These are phyloP conservation scores for Samia ricini DNA, from an alignment of 1,140 invertebrate genomes.

Conservation along the genomic window DNA sequence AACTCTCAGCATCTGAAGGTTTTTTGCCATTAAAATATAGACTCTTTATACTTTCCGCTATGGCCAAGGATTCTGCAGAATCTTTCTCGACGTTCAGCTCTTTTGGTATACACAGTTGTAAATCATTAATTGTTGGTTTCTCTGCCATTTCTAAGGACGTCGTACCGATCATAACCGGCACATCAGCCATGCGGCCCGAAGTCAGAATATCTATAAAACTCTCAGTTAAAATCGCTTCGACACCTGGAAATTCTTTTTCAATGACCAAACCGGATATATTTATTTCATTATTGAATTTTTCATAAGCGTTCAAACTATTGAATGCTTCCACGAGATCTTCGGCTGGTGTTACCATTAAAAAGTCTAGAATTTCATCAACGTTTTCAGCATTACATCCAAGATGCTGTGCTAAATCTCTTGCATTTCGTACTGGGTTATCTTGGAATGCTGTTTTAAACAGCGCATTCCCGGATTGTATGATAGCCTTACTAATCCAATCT, in stretches of 20 bases:
- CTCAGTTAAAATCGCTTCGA: constrained; percentile 55
- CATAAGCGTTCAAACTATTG: constrained; percentile 29
- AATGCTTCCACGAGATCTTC: constrained; percentile 55
- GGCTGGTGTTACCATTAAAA: constrained; percentile 50
- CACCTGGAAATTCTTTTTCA: constrained; percentile 64
- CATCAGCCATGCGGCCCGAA: constrained; percentile 53
- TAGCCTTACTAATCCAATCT: constrained; percentile 80
- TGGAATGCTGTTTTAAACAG: constrained; percentile 79
- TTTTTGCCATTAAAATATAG: constrained; percentile 57
- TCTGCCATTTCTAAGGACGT: constrained; percentile 47
- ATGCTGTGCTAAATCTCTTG: constrained; percentile 46
- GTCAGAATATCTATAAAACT: constrained; percentile 49
- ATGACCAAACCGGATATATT: constrained; percentile 48
- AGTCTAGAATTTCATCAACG: constrained; percentile 54
- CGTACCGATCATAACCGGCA: constrained; percentile 62
- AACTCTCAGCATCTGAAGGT: constrained; percentile 33
- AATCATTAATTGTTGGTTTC: constrained; percentile 45
- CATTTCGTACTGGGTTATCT: constrained; percentile 54
- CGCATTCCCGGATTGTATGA: constrained; percentile 83
- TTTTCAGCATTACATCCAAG: constrained; percentile 54
- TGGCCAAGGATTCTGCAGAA: constrained; percentile 43
- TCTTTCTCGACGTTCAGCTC: constrained; percentile 53
- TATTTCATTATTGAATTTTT: constrained; percentile 19
- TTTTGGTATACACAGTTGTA: constrained; percentile 55
- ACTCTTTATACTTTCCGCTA: constrained; percentile 51